Base-by-base conservation (phyloP, 64 coral and sea anemone genomes). In the Pocillopora verrucosa region DNA sequence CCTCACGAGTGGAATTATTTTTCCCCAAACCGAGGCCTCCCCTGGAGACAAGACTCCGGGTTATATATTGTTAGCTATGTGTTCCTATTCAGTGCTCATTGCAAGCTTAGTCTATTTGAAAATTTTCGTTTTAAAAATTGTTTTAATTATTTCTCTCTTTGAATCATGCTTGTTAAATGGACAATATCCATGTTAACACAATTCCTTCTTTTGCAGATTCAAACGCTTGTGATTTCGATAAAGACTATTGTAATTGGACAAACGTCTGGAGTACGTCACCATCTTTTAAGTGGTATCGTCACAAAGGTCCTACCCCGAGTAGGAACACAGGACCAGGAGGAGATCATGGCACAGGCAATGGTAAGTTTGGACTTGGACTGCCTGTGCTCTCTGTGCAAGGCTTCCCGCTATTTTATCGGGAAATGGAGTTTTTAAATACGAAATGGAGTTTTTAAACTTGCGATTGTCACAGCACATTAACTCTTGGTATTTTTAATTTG, bases 241-340 rank as follows among this genome's bases (percentile, higher is more conserved):
- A 64, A 38, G 84, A 96, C 34, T 93, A 91, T n/a, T 96, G 95
- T 60, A 89, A 93, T 35, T 96, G 95, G 95, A 88, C 91, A 61
- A 96, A 96, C 57, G 90, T 79, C 15, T 96, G 95, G 95, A 96
- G 91, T 36, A 96, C 69, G 56, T 79, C 92, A 5, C 74, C 89
- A 26, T 93, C 86, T 41, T 96, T 96, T 65, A 88, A 96, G 17
- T 96, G 95, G 95, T 78, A 86, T 6, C 73, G 95, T 17, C 89
- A 93, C 20, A 88, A 26, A 34, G 91, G 91, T 35, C 59, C 68
- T 12, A 96, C 95, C 6, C 95, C 95, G 0, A 96, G 95, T 41
- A 82, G 91, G 84, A 93, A 93, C 26, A 96, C 95, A 1, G 95
- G 95, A 51, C 95, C 95, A 36, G 63, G 1, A 13, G 72, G 38